phyloP scores from a whole-genome alignment of 2,888 invertebrate genomes.

The Lottia scabra region DNA sequence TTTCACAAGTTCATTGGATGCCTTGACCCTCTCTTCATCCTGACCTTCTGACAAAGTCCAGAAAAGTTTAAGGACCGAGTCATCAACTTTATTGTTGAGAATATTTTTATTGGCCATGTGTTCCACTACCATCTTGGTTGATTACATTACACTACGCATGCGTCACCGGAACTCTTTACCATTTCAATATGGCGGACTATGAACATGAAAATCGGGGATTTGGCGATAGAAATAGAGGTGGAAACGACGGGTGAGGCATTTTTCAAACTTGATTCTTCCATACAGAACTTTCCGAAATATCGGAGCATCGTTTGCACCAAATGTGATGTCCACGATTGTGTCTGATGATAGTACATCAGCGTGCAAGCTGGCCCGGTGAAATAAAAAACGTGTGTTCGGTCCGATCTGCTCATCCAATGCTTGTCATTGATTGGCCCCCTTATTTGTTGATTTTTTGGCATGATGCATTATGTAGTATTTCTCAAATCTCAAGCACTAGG shows the following conservation, averaged over 20 bases:
- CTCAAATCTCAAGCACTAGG: too few relatives aligned
- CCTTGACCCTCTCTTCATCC: conserved; percentile 37
- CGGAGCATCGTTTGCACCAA: too few relatives aligned
- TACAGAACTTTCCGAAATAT: too few relatives aligned
- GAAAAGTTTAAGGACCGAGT: conserved; percentile 40
- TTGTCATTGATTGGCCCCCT: conserved; percentile 9
- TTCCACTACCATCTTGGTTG: conserved; percentile 14
- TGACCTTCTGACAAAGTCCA: conserved; percentile 44
- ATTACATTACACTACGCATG: conserved; percentile 15
- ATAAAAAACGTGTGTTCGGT: background rate
- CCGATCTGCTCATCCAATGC: background rate
- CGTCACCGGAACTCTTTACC: conserved; percentile 9
- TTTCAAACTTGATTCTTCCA: too few relatives aligned
- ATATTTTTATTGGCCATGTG: conserved; percentile 11
- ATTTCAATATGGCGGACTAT: conserved; percentile 53
- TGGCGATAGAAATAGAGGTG: conserved; percentile 14
- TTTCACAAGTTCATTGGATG: conserved; percentile 31
- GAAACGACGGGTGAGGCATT: background rate
- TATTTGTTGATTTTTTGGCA: conserved; percentile 15
- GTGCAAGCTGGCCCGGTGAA: too few relatives aligned
- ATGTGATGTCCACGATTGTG: too few relatives aligned
- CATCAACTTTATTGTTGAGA: conserved; percentile 13
- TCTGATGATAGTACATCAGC: too few relatives aligned
- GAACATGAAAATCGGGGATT: conserved; percentile 42
- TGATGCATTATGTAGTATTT: conserved; percentile 12